These are phyloP conservation scores for Plestiodon gilberti DNA, from an alignment of 2,113 vertebrate species.

Conservation along the genomic window DNA sequence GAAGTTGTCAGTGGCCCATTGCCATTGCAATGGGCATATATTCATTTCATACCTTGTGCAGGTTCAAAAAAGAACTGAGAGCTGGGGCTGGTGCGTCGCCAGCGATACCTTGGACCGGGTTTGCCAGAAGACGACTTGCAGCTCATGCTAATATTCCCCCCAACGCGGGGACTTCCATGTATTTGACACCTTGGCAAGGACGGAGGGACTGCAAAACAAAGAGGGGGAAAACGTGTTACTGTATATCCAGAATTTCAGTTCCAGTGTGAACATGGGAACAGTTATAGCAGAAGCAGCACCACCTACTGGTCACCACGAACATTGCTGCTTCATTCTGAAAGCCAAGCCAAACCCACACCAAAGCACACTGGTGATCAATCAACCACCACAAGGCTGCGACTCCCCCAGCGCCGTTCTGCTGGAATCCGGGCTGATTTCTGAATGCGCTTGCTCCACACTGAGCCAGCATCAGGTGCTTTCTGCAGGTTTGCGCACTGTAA, in stretches of 20 bases:
- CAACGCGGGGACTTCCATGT: conserved; percentile 75
- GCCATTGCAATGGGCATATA: too few species aligned
- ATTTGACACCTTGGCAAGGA: conserved; percentile 83
- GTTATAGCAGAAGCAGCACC: background rate
- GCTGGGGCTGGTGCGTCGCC: conserved; percentile 77
- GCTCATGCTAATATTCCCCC: conserved; percentile 86
- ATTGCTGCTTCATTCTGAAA: background rate
- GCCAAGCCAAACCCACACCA: too few species aligned
- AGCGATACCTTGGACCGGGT: conserved; percentile 84
- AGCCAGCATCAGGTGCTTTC: too few species aligned
- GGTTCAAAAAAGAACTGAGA: conserved; percentile 84
- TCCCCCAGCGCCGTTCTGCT: too few species aligned
- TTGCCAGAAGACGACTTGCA: conserved; percentile 87
- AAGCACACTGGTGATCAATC: too few species aligned
- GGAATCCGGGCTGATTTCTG: background rate
- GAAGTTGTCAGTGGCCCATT: background rate
- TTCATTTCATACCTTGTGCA: conserved; percentile 77
- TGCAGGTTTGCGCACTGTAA: too few species aligned
- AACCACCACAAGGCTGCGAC: background rate
- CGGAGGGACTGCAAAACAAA: conserved; percentile 83
- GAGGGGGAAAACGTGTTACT: too few species aligned
- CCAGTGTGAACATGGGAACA: background rate
- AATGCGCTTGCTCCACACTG: background rate
- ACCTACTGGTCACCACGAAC: background rate
- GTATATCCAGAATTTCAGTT: background rate